Base-by-base conservation (phyloP, 2,113 vertebrate species). In the Parotia lawesii region DNA sequence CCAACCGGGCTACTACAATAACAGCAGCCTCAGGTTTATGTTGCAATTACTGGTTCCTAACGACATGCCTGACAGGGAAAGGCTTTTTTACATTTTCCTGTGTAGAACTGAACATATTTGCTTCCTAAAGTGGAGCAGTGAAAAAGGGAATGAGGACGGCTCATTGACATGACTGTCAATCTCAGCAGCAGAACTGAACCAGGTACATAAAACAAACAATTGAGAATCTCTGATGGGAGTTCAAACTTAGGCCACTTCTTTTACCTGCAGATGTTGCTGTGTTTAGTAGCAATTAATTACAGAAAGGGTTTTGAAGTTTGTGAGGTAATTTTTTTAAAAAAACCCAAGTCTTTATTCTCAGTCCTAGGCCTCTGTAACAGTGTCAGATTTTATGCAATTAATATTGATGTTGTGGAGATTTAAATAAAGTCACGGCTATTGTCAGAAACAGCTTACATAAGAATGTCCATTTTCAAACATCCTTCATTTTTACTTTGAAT, bases 231-330 rank as follows among this genome's bases (percentile, higher is more conserved):
- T 60, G 23, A 19, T 0, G 64, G n/a, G 33, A 23, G 67, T 54
- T 74, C 40, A 33, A 83, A 53, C n/a, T 42, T 27, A 38, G 23
- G 33, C 28, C 23, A 11, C 19, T 56, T 92, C 5, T 9, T 75
- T 83, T 50, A 25, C 69, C 96, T 92, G 77, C 37, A 97, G 93
- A 37, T 97, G 89, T 89, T 58, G 15, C 76, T 81, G n/a, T 88
- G 50, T 81, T 80, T 82, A 56, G 50, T 42, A 77, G 38, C 51
- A 70, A 29, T 45, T 74, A 29, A 33, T 69, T 29, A 20, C 19
- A 12, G 13, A 66, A 75, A 72, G 14, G 3, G 7, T 61, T 86
- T 62, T 86, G 60, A 67, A 66, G 21, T 21, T 31, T 31, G 19
- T 66, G 17, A 71, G 21, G 24, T 11, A 29, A 54, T 38, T 38